These are phyloP conservation scores for Lingula anatina DNA, from an alignment of 2,888 invertebrate species.

Conservation along the genomic window DNA sequence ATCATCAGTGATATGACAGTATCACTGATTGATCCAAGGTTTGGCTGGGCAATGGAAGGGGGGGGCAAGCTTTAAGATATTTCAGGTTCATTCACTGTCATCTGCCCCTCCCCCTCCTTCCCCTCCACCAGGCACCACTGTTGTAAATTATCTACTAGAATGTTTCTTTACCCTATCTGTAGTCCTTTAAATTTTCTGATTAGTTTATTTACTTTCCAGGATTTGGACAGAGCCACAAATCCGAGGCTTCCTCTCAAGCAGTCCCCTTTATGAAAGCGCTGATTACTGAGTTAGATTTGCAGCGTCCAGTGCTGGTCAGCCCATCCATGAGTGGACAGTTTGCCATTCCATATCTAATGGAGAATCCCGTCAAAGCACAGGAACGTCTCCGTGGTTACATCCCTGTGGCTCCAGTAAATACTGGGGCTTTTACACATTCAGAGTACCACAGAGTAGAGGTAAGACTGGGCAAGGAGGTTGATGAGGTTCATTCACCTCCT, in stretches of 20 bases:
- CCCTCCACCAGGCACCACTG: too few species aligned
- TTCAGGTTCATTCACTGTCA: too few species aligned
- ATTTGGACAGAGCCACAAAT: not conserved
- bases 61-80: too few species aligned
- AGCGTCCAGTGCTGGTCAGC: conserved; percentile 51
- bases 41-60: too few species aligned
- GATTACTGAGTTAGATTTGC: conserved; percentile 32
- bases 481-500: too few species aligned
- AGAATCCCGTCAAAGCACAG: conserved; percentile 27
- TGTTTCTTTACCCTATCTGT: too few species aligned
- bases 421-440: conserved; percentile 21
- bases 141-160: too few species aligned
- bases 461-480: too few species aligned
- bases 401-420: conserved; percentile 52
- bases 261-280: conserved; percentile 38
- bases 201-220: not conserved
- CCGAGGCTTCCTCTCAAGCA: not conserved
- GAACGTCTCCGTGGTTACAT: conserved; percentile 46
- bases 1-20: too few species aligned
- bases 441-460: conserved; percentile 15
- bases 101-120: too few species aligned
- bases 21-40: too few species aligned
- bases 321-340: conserved; percentile 56
- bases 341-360: conserved; percentile 50
- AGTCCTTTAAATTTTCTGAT: not conserved